Evolutionary conservation across 2,888 invertebrate species (phyloP).

Genomic region (Isotomurus palustris): DNA sequence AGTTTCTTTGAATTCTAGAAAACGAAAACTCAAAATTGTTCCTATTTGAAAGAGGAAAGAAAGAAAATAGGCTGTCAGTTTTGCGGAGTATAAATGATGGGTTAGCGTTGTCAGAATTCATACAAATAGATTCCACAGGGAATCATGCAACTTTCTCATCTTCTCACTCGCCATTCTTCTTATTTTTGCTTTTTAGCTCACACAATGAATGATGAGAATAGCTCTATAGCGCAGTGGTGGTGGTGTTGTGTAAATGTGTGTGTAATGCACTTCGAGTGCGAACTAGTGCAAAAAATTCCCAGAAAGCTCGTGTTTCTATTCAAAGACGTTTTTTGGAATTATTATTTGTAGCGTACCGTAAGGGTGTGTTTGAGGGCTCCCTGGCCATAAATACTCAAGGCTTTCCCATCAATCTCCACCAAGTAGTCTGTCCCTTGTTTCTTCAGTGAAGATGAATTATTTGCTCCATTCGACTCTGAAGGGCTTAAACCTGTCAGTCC

Average conservation of each 20-base stretch:
- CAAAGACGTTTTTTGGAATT: neutral
- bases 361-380: conserved; percentile 61
- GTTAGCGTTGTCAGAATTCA: conserved; percentile 11
- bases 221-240: no score
- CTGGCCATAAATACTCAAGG: conserved; percentile 78
- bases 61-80: conserved; percentile 8
- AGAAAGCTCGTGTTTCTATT: neutral
- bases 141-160: conserved; percentile 10
- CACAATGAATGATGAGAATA: no score
- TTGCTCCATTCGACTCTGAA: conserved; percentile 8
- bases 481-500: conserved; percentile 1
- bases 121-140: conserved; percentile 2
- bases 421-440: conserved; percentile 75
- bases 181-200: no score
- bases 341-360: conserved; percentile 34
- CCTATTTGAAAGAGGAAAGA: neutral
- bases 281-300: neutral
- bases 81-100: conserved; percentile 13
- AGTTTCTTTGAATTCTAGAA: neutral
- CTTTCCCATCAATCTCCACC: conserved; percentile 77
- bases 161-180: neutral
- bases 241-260: no score
- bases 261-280: no score
- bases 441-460: conserved; percentile 20
- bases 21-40: neutral